Evolutionary conservation across 2,113 vertebrate genomes (phyloP), one percentile per base, ranked within the genome.

Genomic region (Proterorhinus semilunaris): DNA sequence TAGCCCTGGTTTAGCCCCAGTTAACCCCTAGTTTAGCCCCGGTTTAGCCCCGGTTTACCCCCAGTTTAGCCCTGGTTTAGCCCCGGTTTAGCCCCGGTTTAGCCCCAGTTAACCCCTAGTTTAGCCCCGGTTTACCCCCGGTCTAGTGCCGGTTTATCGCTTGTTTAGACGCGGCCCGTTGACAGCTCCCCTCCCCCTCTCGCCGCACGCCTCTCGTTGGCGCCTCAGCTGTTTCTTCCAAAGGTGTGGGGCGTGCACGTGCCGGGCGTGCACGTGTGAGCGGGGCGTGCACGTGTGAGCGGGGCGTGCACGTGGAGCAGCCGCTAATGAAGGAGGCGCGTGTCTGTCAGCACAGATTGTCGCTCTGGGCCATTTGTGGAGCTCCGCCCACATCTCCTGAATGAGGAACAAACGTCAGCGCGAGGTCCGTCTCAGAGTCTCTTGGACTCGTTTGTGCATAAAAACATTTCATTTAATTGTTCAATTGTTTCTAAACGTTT

Each of bases 281-380:
- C 3, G 55, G 27, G 6, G 55, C 2, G 55, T 58, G 55, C 27
- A 57, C 54, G 21, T 13, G 54, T 4, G 21, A 36, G 10, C 54
- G 0, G 54, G 3, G 27, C 12, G 27, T 58, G 27, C 6, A 13
- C 11, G 27, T 58, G 55, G 55, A 58, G 55, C 55, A 58, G 55
- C 55, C 42, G 55, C 42, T 58, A 58, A 58, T 58, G 55, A 58
- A 42, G 55, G 55, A 47, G 55, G 27, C 11, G 55, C 15, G 55
- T 58, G 55, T 58, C 55, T 58, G 55, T 58, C 55, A 42, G 55
- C 55, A 42, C 55, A 58, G 55, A 58, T 58, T 42, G 55, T 58
- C 13, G 27, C 55, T 58, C 11, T 11, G 55, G 55, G 55, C 55
- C 27, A 10, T 58, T 58, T 58, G 6, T 12, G 27, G 11, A 42